These are phyloP conservation scores for Acyrthosiphon pisum DNA, from an alignment of 1,140 invertebrate species.

Conservation along the genomic window DNA sequence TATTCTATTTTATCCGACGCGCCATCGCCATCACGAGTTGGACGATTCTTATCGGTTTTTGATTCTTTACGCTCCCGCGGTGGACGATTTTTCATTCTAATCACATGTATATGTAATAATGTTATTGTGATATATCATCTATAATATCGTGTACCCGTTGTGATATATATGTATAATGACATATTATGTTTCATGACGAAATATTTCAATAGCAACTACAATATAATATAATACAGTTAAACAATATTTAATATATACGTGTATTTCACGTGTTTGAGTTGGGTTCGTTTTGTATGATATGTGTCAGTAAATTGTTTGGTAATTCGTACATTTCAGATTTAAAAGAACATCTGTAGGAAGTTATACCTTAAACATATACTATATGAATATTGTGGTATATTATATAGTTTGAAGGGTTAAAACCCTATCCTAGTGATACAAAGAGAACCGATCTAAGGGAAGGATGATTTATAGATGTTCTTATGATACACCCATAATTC, in stretches of 20 bases:
- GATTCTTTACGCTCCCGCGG: neutral
- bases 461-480: slow-evolving; percentile 6
- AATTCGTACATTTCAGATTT: neutral
- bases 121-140: neutral
- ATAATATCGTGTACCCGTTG: neutral
- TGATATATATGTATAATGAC: neutral
- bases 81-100: slow-evolving; percentile 31
- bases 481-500: neutral
- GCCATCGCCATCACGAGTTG: neutral
- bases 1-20: neutral
- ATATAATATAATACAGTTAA: neutral
- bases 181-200: slow-evolving; percentile 6
- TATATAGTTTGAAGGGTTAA: neutral
- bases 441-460: neutral
- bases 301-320: neutral
- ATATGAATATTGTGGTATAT: neutral
- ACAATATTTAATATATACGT: neutral
- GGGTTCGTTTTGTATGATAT: neutral
- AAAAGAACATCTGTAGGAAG: neutral
- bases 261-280: neutral
- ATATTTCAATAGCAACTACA: neutral
- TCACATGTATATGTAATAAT: neutral
- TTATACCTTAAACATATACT: neutral
- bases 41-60: slow-evolving; percentile 31
- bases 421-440: neutral